These are phyloP conservation scores for Oreochromis spilurus DNA, from an alignment of 2,113 vertebrate species.

Conservation along the genomic window DNA sequence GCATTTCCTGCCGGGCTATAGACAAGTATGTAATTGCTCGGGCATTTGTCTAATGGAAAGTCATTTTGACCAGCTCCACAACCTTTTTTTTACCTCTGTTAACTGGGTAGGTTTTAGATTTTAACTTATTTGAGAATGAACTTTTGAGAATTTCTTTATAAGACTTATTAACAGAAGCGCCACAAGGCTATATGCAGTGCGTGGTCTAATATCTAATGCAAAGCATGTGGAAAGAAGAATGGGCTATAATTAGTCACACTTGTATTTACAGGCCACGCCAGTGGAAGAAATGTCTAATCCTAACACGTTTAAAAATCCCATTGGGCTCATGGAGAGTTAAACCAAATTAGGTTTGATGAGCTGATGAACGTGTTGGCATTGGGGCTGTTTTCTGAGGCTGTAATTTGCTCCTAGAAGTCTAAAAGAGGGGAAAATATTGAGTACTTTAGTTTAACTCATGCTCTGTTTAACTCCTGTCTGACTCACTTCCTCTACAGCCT, in stretches of 20 bases:
- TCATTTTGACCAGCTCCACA: background rate
- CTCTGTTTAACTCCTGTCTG: slow-evolving; percentile 57
- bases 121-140: background rate
- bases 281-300: slow-evolving; percentile 8
- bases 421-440: background rate
- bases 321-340: background rate
- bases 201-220: slow-evolving; percentile 3
- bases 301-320: slow-evolving; percentile 17
- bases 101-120: background rate
- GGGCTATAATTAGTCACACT: slow-evolving; percentile 16
- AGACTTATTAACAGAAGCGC: slow-evolving; percentile 17
- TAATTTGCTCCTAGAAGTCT: background rate
- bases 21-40: slow-evolving; percentile 36
- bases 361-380: slow-evolving; percentile 5
- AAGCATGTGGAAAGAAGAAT: slow-evolving; percentile 24
- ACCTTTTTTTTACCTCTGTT: background rate
- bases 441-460: background rate
- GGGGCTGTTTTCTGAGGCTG: slow-evolving; percentile 1
- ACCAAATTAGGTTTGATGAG: background rate
- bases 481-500: slow-evolving; percentile 54
- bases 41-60: background rate
- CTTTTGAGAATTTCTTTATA: slow-evolving; percentile 18
- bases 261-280: background rate
- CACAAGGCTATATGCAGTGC: background rate
- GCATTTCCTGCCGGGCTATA: background rate